Base-by-base conservation (phyloP, 2,888 invertebrate species). In the Exocentrus adspersus region DNA sequence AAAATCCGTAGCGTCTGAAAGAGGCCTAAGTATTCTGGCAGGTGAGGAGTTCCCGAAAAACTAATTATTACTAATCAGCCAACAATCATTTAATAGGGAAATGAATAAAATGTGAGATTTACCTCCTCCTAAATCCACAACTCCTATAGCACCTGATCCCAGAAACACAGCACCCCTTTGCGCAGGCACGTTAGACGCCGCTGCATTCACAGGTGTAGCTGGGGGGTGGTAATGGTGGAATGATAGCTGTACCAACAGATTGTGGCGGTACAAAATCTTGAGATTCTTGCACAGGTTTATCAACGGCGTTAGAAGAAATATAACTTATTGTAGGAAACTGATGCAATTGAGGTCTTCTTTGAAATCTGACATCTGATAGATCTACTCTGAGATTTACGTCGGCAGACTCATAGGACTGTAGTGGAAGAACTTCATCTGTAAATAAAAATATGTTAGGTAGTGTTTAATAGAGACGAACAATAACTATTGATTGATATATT, bases 61-160 rank as follows among this genome's bases (percentile, higher is more conserved):
- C n/a, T n/a, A n/a, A n/a, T n/a, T n/a, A n/a, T n/a, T n/a, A n/a
- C n/a, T n/a, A n/a, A n/a, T n/a, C n/a, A n/a, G n/a, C n/a, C n/a
- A n/a, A n/a, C n/a, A n/a, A n/a, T n/a, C n/a, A n/a, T n/a, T n/a
- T n/a, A n/a, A n/a, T n/a, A n/a, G n/a, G n/a, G n/a, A n/a, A n/a
- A n/a, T n/a, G n/a, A n/a, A n/a, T n/a, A n/a, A n/a, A n/a, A n/a
- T n/a, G n/a, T n/a, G n/a, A 21, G 53, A 53, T 61, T 61, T 62
- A 75, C 75, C 82, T 72, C 81, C 79, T 58, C 80, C 79, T 37
- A 81, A 73, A 51, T 71, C 61, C 1, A 79, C 69, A n/a, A 81
- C 79, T n/a, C 82, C 82, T 19, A 82, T 60, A 1, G 80, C 75
- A 30, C 82, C 82, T 1, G 81, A 81, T 20, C 82, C 74, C 16